phyloP scores from a whole-genome alignment of 1,140 invertebrate species.

The Drosophila arizonae region DNA sequence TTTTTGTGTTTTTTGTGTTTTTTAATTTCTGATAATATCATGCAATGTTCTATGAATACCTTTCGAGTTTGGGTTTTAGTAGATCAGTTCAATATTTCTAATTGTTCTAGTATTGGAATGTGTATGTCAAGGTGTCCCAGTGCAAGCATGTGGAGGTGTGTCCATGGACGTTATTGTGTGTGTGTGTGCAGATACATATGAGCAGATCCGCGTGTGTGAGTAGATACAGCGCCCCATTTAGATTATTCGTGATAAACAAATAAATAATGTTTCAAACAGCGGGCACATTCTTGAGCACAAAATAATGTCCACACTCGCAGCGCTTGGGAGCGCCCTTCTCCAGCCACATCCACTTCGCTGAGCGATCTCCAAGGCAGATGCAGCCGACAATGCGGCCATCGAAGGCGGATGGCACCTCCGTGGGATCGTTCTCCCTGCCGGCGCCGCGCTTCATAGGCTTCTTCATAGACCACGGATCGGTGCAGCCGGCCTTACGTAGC shows the following conservation, averaged over 20 bases:
- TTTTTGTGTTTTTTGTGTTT: too few species aligned
- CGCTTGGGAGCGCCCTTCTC: conserved; percentile 92
- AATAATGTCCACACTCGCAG: conserved; percentile 98
- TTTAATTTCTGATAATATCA: conserved; percentile 59
- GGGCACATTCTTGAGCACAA: conserved; percentile 90
- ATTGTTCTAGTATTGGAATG: not conserved
- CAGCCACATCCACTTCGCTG: conserved; percentile 96
- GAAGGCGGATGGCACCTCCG: conserved; percentile 92
- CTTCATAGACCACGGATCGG: conserved; percentile 93
- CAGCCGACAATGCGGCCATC: conserved; percentile 95
- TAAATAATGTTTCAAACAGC: conserved; percentile 83
- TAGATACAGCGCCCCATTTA: conserved; percentile 35
- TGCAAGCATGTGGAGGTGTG: too few species aligned
- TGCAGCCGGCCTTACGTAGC: conserved; percentile 91
- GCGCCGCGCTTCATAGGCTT: conserved; percentile 87
- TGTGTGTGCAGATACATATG: not conserved
- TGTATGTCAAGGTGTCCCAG: not conserved
- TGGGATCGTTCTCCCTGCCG: conserved; percentile 93
- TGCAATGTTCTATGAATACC: conserved; percentile 56
- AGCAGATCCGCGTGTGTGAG: not conserved
- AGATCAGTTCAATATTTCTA: conserved; percentile 1
- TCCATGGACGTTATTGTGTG: too few species aligned
- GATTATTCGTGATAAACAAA: too few species aligned
- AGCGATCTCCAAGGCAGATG: conserved; percentile 94
- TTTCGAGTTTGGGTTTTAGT: not conserved